Evolutionary conservation across 2,888 invertebrate species (phyloP), one percentile per base, ranked within the genome.

Genomic region (Gymnoscelis rufifasciata): DNA sequence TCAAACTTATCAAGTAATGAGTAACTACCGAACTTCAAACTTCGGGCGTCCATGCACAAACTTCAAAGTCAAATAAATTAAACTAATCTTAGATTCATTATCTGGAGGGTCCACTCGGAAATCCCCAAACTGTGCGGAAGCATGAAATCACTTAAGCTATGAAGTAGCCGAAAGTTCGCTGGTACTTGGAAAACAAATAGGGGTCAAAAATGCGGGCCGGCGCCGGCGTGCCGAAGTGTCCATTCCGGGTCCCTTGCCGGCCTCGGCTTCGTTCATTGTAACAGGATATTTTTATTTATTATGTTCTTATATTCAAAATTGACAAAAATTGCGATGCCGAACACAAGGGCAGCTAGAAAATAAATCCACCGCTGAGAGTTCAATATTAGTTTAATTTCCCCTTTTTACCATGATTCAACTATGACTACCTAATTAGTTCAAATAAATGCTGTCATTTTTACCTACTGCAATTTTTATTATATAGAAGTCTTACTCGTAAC

Each of bases 221-320:
- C 62, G 49, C 59, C 51, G 45, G 47, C 62, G 57, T 62, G 59
- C 57, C 38, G 37, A 54, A 67, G 64, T 61, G 54, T 53, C 49
- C 35, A 47, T 15, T 30, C 12, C 50, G 41, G 54, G 43, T 43
- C 39, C 54, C 5, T 52, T 47, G 29, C 11, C 14, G 11, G 27
- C 39, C 41, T 30, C 38, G 49, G 38, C 38, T 47, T 37, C 10
- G 13, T 0, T 44, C 26, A 37, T 14, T 45, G 41, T 27, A 44
- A 36, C 46, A 42, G 47, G 52, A 42, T 48, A 35, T 26, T 26
- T 8, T 2, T 23, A 23, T 23, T 5, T 5, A 23, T 5, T 5
- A 23, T 23, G 6, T 23, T 3, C 23, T 23, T n/a, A n/a, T n/a
- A n/a, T n/a, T n/a, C n/a, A n/a, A n/a, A 19, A 19, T 19, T 19